Evolutionary conservation across 37 sponge, comb jelly and placozoan species (phyloP).

Genomic region (Theonella swinhoei): DNA sequence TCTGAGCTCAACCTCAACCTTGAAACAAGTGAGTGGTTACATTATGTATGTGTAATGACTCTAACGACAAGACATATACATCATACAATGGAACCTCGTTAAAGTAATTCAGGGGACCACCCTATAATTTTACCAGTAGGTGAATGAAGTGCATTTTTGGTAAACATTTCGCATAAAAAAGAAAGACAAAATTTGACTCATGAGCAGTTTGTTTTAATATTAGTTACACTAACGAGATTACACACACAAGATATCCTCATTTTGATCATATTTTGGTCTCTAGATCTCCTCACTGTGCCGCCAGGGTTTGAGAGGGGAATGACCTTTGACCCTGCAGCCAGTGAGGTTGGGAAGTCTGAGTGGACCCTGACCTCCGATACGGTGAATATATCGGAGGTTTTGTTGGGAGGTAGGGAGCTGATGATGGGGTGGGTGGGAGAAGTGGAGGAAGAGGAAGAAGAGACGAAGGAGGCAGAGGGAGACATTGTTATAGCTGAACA

Average conservation of each 20-base stretch:
- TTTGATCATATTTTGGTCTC: no score
- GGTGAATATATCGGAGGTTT: conserved; percentile 11
- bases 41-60: no score
- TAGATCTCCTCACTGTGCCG: conserved; percentile 65
- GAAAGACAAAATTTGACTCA: no score
- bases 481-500: neutral
- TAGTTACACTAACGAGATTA: no score
- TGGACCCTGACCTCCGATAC: neutral
- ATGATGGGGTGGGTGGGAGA: neutral
- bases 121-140: no score
- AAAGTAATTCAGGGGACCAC: no score
- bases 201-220: no score
- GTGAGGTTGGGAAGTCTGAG: neutral
- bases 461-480: neutral
- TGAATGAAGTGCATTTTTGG: no score
- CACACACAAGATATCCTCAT: no score
- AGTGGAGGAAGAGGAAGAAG: conserved; percentile 10
- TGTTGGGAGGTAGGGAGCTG: neutral
- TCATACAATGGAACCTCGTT: no score
- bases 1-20: neutral
- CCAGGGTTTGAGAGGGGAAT: conserved; percentile 79
- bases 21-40: conserved; percentile 16
- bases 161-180: no score
- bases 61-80: no score
- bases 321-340: conserved; percentile 18